phyloP scores from a whole-genome alignment of 2,888 invertebrate species.

The Teinopalpus imperialis region DNA sequence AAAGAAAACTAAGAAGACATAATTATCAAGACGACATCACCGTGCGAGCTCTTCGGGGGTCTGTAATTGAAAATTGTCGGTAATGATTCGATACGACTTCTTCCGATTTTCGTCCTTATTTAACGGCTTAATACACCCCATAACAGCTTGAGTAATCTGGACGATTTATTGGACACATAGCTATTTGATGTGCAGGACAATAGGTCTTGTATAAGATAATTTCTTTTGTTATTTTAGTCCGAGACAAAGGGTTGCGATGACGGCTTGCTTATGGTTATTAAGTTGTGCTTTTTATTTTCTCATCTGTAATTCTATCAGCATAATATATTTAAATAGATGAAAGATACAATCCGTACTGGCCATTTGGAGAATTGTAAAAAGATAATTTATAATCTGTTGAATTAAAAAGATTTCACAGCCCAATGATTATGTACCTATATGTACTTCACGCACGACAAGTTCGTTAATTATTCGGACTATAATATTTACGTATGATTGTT shows the following conservation, averaged over 20 bases:
- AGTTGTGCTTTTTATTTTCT: conserved; percentile 11
- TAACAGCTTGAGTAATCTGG: conserved; percentile 11
- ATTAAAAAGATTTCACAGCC: not conserved
- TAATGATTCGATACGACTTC: conserved; percentile 33
- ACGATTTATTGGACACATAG: conserved; percentile 38
- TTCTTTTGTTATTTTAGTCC: conserved; percentile 38
- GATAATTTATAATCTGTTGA: not conserved
- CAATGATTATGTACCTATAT: no score
- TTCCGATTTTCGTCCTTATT: conserved; percentile 30
- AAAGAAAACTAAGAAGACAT: conserved; percentile 37
- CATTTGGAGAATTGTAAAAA: not conserved
- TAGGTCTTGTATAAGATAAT: conserved; percentile 40
- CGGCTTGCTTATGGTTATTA: conserved; percentile 32
- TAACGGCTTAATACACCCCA: conserved; percentile 27
- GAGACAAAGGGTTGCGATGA: conserved; percentile 37
- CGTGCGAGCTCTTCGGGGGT: conserved; percentile 34
- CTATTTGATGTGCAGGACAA: conserved; percentile 43
- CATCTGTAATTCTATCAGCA: conserved; percentile 15
- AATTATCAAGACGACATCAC: conserved; percentile 45
- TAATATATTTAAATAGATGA: conserved; percentile 3
- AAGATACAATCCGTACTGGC: not conserved
- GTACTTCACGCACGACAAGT: no score
- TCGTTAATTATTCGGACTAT: no score
- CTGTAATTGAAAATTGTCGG: conserved; percentile 44
- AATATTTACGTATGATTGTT: no score